Base-by-base conservation (phyloP, 1,140 invertebrate genomes). In the Archivesica marissinica region DNA sequence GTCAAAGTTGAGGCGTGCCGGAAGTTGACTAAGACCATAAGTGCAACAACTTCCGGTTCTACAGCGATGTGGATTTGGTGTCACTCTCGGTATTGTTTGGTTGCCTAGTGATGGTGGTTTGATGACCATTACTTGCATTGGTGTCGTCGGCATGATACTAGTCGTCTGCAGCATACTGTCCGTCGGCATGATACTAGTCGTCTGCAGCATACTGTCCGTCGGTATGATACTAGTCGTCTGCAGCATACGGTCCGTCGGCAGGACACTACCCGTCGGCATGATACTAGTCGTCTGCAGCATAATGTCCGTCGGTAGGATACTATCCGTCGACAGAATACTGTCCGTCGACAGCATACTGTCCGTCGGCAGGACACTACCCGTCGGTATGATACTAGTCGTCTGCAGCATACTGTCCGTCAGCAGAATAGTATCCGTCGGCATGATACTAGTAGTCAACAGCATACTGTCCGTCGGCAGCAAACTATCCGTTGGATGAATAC, bases 41-140 rank as follows among this genome's bases (percentile, higher is more conserved):
- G 75, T 77, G 28, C 75, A 77, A 47, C 75, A 77, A 61, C 75
- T 47, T 30, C 35, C 75, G n/a, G 17, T 77, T 23, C n/a, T 38
- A 33, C 75, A 59, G n/a, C 30, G n/a, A 20, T 56, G 33, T 20
- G 23, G 50, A 30, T 30, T 17, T 59, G 75, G 15, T 1, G 38
- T 28, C 15, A 35, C n/a, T 11, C 50, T 76, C 4, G 44, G 72
- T 28, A 23, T 20, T 35, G 35, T 56, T 2, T 23, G 17, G 38
- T 47, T 15, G 4, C 17, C 30, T 9, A 76, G 1, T 28, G 54
- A 56, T 2, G 75, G 75, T 2, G 68, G 68, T 33, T 72, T 72
- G 15, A 72, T 47, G 15, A 70, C 39, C 4, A 38, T n/a, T 11
- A 17, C 1, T 17, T 44, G 66, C 17, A 23, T 41, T 20, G 61